phyloP scores from a whole-genome alignment of 2,113 vertebrate species.

The Myotis yumanensis region DNA sequence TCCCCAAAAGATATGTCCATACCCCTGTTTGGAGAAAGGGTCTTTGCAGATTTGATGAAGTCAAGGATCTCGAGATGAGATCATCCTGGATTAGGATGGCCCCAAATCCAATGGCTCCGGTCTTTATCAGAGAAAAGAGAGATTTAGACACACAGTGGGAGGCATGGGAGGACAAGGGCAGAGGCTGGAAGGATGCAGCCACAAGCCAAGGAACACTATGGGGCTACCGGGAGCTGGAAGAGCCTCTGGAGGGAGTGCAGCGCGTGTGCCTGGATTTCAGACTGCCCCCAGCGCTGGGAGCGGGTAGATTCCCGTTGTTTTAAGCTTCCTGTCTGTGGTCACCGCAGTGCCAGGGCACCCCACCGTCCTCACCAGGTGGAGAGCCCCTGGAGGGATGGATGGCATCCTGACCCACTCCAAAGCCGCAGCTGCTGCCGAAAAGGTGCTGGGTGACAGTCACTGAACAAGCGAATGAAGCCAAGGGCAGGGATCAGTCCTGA shows the following conservation, averaged over 20 bases:
- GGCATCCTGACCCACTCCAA: not conserved
- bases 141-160: not conserved
- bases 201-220: rapidly evolving
- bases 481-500: rapidly evolving
- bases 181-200: rapidly evolving
- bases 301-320: not conserved
- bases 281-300: not conserved
- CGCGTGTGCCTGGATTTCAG: not conserved
- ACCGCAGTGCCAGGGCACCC: not conserved
- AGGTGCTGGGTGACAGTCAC: not conserved
- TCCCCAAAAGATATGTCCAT: not conserved
- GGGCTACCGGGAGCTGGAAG: not conserved
- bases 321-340: not conserved
- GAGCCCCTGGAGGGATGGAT: rapidly evolving
- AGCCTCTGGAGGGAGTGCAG: not conserved
- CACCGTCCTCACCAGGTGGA: rapidly evolving
- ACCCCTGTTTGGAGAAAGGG: not conserved
- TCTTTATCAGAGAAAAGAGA: not conserved
- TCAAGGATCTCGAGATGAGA: not conserved
- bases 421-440: rapidly evolving
- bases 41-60: not conserved
- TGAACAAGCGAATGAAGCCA: not conserved
- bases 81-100: not conserved
- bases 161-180: rapidly evolving
- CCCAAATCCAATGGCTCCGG: not conserved